Conservation (phyloP, 2,113 vertebrate genomes). For the Serilophus lunatus region DNA sequence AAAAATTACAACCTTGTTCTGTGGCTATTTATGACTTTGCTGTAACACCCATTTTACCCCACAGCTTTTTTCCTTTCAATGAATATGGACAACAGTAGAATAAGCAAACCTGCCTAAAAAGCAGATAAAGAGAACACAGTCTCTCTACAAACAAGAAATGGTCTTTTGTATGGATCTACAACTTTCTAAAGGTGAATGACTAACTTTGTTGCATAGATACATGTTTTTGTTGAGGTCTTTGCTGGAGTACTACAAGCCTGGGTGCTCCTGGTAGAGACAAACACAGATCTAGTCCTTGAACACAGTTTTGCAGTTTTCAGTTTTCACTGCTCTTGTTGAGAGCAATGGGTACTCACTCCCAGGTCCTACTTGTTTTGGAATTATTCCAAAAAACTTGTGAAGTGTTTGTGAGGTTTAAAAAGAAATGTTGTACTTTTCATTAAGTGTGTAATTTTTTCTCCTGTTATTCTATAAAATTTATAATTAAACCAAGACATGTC, state of each 20-base stretch:
- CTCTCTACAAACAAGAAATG: not conserved
- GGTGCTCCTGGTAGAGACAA: not conserved
- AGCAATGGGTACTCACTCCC: not conserved
- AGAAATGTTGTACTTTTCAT: not conserved
- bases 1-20: not conserved
- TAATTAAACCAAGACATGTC: not conserved
- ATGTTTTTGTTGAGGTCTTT: no score
- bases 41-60: not conserved
- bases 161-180: not conserved
- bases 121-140: not conserved
- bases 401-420: not conserved
- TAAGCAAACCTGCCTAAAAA: not conserved
- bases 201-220: no score
- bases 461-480: not conserved
- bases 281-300: not conserved
- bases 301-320: not conserved
- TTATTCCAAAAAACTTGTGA: not conserved
- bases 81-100: not conserved
- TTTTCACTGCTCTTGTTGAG: no score
- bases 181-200: not conserved
- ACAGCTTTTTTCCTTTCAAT: not conserved
- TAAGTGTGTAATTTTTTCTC: not conserved
- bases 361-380: not conserved
- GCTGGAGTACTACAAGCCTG: no score
- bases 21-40: not conserved